Base-by-base conservation (phyloP, 53 echinoderm and acorn worm genomes). In the Astropecten irregularis region DNA sequence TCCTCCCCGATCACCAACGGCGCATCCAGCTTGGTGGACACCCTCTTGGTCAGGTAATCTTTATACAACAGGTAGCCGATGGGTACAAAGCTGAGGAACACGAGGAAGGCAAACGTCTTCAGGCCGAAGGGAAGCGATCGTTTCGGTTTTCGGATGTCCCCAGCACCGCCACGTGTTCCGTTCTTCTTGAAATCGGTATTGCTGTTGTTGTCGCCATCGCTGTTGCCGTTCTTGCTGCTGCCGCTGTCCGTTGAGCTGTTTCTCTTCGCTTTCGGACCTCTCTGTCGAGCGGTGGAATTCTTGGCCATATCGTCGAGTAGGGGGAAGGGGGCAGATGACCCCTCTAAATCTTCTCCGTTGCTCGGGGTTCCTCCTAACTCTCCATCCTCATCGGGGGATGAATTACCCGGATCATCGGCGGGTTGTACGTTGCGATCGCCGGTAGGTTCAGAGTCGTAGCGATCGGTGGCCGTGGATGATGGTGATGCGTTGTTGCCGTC, bases 21-120 rank as follows among this genome's bases (percentile, higher is more conserved):
- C 2, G 86, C 89, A 69, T 86, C 84, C 23, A 97, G 90, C 18
- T 90, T 90, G 3, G 94, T 91, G n/a, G 77, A 77, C 8, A 97
- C 97, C 44, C 73, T 71, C 18, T 86, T 71, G 23, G 84, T 84
- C 23, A 90, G 62, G 22, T 59, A 62, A 55, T 93, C 88, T 60
- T 88, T 88, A 56, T 77, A 27, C 31, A 44, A 46, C 82, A 85
- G 49, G 27, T 83, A 83, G 9, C 72, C 59, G 15, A 82, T 21
- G 9, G 85, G 68, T 2, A 66, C 27, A 10, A 77, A 49, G 26
- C 63, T 35, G 14, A 85, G 50, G 26, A 73, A 46, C 8, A 79
- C 38, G 20, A 89, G 57, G 5, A 79, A 51, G 2, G 39, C 85
- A 25, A 84, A 62, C 2, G 66, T 65, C 77, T 68, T 76, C 14